These are phyloP conservation scores for Engystomops pustulosus DNA, from an alignment of 2,113 vertebrate genomes.

Conservation along the genomic window DNA sequence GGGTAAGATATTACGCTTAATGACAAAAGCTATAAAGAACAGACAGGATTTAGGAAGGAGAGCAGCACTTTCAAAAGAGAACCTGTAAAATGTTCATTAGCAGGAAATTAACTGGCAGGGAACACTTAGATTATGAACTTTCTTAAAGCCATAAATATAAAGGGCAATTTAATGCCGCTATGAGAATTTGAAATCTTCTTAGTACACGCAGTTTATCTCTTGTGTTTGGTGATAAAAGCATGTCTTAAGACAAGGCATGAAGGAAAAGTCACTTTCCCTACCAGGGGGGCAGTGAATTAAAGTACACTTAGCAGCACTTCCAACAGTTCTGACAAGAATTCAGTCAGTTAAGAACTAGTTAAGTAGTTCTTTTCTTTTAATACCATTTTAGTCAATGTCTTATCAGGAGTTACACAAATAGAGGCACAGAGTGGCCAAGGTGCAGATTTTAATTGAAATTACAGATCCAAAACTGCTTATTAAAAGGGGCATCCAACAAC, in stretches of 20 bases:
- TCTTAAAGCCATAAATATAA: constrained; percentile 81
- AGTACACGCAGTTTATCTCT: constrained; percentile 77
- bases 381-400: too few relatives aligned
- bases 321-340: not conserved
- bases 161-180: constrained; percentile 77
- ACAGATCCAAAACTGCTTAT: too few relatives aligned
- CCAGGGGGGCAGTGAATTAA: not conserved
- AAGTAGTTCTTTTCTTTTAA: too few relatives aligned
- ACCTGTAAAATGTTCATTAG: constrained; percentile 76
- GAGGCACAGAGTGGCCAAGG: too few relatives aligned
- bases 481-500: too few relatives aligned
- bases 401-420: too few relatives aligned
- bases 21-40: constrained; percentile 50
- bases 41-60: constrained; percentile 72
- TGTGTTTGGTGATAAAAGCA: constrained; percentile 68
- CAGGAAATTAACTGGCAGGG: constrained; percentile 75
- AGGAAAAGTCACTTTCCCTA: constrained; percentile 25
- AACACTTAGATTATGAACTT: constrained; percentile 76
- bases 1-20: constrained; percentile 22
- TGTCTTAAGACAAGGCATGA: constrained; percentile 68
- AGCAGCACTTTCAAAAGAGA: constrained; percentile 71
- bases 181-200: constrained; percentile 84
- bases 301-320: not conserved
- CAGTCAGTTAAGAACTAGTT: too few relatives aligned
- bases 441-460: too few relatives aligned